Conservation (phyloP, 2,113 vertebrate genomes). For the Psammodynastes pulverulentus region DNA sequence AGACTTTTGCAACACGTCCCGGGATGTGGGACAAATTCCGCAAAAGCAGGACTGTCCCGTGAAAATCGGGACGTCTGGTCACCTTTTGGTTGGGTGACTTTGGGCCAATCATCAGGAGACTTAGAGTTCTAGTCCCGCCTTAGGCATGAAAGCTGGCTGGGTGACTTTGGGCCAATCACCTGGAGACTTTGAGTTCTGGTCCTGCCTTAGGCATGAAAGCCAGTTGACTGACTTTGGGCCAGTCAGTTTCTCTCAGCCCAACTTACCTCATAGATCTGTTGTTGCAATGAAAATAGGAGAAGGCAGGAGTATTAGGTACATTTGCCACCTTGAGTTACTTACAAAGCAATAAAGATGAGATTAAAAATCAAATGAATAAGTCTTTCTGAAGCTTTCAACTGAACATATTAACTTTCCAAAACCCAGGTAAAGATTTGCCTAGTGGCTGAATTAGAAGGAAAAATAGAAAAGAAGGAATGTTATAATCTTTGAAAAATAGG, state of each 20-base stretch:
- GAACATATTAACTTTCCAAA: conserved; percentile 32
- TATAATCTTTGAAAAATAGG: not conserved
- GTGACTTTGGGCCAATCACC: too few species aligned
- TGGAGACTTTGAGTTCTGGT: too few species aligned
- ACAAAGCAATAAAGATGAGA: not conserved
- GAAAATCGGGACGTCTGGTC: too few species aligned
- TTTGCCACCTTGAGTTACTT: not conserved
- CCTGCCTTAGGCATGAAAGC: too few species aligned
- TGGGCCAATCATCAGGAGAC: too few species aligned
- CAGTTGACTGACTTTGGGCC: not conserved
- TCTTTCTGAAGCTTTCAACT: conserved; percentile 14
- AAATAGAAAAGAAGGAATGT: not conserved
- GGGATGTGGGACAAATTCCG: too few species aligned
- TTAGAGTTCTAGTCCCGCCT: too few species aligned
- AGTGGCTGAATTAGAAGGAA: not conserved
- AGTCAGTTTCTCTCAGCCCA: not conserved
- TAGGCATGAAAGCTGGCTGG: too few species aligned
- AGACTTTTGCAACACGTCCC: too few species aligned
- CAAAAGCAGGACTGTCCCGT: too few species aligned
- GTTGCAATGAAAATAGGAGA: not conserved
- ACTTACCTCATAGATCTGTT: not conserved
- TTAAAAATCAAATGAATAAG: not conserved
- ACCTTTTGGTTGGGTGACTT: too few species aligned
- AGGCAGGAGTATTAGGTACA: too few species aligned
- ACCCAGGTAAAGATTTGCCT: not conserved